phyloP scores from a whole-genome alignment of 2,888 invertebrate genomes.

The Thymelicus lineola region DNA sequence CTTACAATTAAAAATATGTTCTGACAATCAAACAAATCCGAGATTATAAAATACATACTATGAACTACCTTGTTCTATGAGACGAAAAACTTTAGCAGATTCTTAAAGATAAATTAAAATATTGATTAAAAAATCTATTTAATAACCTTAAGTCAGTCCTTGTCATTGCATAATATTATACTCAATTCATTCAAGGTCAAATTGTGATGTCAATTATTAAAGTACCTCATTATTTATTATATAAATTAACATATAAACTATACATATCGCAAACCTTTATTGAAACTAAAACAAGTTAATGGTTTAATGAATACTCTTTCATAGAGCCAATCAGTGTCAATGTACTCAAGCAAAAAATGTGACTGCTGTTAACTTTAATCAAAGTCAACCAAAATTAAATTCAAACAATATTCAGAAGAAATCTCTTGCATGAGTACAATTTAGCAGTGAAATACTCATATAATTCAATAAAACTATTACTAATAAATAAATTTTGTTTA shows the following conservation, averaged over 20 bases:
- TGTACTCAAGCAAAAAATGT: too few relatives aligned
- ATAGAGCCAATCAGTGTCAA: too few relatives aligned
- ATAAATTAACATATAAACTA: background rate
- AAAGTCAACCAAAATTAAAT: too few relatives aligned
- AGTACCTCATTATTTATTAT: background rate
- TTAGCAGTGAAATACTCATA: too few relatives aligned
- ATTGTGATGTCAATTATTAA: constrained; percentile 1
- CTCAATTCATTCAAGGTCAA: constrained; percentile 8
- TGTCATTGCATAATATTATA: constrained; percentile 11
- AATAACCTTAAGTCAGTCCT: constrained; percentile 24
- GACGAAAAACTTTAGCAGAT: background rate
- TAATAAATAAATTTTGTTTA: too few relatives aligned
- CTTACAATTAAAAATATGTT: background rate
- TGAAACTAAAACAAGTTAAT: too few relatives aligned
- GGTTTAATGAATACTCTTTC: too few relatives aligned
- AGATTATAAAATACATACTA: constrained; percentile 5
- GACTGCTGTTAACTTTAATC: too few relatives aligned
- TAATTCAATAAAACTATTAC: too few relatives aligned
- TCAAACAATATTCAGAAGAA: too few relatives aligned
- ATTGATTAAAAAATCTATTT: constrained; percentile 13
- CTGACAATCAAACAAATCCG: background rate
- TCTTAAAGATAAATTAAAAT: background rate
- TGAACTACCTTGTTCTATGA: background rate
- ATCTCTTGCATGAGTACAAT: too few relatives aligned
- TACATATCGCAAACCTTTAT: background rate